phyloP scores from a whole-genome alignment of 1,140 invertebrate genomes.

The Sitophilus oryzae region DNA sequence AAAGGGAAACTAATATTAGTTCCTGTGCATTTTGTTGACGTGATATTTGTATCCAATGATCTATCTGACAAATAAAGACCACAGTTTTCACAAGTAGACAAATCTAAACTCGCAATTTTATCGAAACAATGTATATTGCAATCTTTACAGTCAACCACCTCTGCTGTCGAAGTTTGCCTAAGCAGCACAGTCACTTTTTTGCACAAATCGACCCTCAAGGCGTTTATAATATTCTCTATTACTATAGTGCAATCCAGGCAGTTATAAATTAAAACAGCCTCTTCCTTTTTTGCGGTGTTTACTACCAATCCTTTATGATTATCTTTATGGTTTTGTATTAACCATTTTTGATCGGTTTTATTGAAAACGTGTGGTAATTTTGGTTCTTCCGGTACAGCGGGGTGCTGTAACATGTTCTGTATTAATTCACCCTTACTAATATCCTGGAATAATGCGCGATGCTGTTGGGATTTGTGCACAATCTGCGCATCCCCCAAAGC shows the following conservation, averaged over 20 bases:
- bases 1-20: slow-evolving; percentile 17
- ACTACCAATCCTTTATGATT: slow-evolving; percentile 15
- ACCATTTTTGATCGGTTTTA: slow-evolving; percentile 15
- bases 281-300: slow-evolving; percentile 16
- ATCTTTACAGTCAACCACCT: slow-evolving; percentile 8
- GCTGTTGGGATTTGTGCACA: not conserved
- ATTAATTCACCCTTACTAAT: slow-evolving; percentile 7
- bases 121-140: slow-evolving; percentile 21
- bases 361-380: slow-evolving; percentile 4
- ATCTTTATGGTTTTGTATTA: slow-evolving; percentile 15
- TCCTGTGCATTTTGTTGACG: slow-evolving; percentile 8
- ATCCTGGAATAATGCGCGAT: slow-evolving; percentile 2
- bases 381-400: not conserved
- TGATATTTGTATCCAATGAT: slow-evolving; percentile 9
- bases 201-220: slow-evolving; percentile 8
- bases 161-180: slow-evolving; percentile 1
- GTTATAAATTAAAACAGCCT: slow-evolving; percentile 8
- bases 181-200: slow-evolving; percentile 12
- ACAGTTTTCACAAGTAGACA: slow-evolving; percentile 12
- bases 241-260: slow-evolving; percentile 19
- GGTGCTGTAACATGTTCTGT: not conserved
- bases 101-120: slow-evolving; percentile 1
- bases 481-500: slow-evolving; percentile 11
- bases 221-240: slow-evolving; percentile 12
- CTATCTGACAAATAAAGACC: slow-evolving; percentile 16